Evolutionary conservation across 1,140 invertebrate species (phyloP).

Genomic region (Dendroctonus ponderosae): DNA sequence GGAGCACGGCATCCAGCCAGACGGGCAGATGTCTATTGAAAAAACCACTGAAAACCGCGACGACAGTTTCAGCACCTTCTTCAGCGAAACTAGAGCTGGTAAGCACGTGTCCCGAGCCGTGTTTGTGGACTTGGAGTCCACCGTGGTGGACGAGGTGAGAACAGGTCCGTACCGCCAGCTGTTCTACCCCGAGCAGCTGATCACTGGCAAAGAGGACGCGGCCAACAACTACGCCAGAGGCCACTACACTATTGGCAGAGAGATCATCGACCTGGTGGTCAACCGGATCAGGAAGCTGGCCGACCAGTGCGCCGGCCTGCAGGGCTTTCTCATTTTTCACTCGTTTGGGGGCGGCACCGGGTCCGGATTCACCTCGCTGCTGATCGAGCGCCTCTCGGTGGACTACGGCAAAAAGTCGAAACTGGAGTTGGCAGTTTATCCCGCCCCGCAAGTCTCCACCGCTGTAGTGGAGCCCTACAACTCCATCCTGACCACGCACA

Average conservation of each 20-base stretch:
- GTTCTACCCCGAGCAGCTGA: conserved; percentile 70
- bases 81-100: conserved; percentile 64
- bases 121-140: conserved; percentile 73
- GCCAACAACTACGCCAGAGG: conserved; percentile 87
- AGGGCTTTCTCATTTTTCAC: conserved; percentile 80
- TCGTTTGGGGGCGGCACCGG: conserved; percentile 91
- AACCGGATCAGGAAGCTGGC: conserved; percentile 60
- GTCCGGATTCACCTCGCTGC: conserved; percentile 74
- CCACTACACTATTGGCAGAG: conserved; percentile 79
- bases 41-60: conserved; percentile 49
- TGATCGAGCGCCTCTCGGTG: conserved; percentile 74
- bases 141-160: conserved; percentile 76
- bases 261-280: conserved; percentile 64
- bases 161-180: conserved; percentile 70
- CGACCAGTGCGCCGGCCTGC: conserved; percentile 65
- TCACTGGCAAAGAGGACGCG: conserved; percentile 82
- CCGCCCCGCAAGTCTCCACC: conserved; percentile 69
- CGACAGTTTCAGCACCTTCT: conserved; percentile 71
- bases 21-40: conserved; percentile 60
- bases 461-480: conserved; percentile 75
- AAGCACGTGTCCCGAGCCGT: conserved; percentile 70
- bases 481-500: conserved; percentile 63
- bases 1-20: conserved; percentile 81
- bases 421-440: conserved; percentile 76
- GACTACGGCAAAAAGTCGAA: conserved; percentile 76